Conservation (phyloP, 1,140 invertebrate species). For the Procambarus clarkii region DNA sequence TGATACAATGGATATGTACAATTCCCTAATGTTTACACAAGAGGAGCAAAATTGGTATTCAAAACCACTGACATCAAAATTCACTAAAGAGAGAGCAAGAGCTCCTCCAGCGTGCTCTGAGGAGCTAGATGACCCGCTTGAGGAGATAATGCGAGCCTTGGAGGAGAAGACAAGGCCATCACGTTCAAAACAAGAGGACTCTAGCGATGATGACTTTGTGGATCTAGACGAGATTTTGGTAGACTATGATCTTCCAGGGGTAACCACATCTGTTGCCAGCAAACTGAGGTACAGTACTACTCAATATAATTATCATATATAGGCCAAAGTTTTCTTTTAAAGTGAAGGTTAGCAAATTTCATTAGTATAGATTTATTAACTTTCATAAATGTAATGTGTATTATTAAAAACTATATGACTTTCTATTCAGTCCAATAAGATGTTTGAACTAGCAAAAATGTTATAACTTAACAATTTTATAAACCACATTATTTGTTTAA, state of each 20-base stretch:
- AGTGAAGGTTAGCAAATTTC: too few species aligned
- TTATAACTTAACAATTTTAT: too few species aligned
- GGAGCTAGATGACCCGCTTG: background rate
- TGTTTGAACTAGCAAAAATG: too few species aligned
- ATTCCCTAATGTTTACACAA: background rate
- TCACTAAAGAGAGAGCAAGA: background rate
- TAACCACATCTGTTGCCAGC: background rate
- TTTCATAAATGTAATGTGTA: too few species aligned
- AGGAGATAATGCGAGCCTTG: constrained; percentile 17
- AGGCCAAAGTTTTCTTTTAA: too few species aligned
- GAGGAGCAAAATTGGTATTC: background rate
- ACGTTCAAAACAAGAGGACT: background rate
- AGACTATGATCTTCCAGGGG: background rate
- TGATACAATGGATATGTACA: too few species aligned
- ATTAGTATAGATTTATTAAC: too few species aligned
- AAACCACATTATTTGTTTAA: too few species aligned
- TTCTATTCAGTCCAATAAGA: too few species aligned
- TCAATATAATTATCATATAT: too few species aligned
- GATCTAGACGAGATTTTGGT: constrained; percentile 6
- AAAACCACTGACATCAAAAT: background rate
- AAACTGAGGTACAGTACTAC: background rate
- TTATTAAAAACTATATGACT: too few species aligned
- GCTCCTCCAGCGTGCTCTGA: background rate
- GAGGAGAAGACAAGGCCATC: background rate
- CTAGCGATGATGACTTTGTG: constrained; percentile 42